Conservation (phyloP, 1,140 invertebrate species). For the Diorhabda carinulata region DNA sequence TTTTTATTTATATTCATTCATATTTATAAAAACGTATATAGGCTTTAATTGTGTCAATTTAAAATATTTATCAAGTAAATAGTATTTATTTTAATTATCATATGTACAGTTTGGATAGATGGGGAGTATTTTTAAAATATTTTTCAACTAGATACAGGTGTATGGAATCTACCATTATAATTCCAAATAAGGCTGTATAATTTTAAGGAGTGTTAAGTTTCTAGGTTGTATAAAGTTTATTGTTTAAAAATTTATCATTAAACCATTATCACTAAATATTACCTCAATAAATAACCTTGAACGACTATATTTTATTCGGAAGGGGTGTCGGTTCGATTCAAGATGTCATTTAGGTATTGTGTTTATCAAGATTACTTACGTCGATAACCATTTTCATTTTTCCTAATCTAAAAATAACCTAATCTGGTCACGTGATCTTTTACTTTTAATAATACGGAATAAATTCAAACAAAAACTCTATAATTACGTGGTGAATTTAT, state of each 20-base stretch:
- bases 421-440: conserved; percentile 21
- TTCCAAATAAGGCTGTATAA: neutral
- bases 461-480: too few relatives aligned
- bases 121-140: too few relatives aligned
- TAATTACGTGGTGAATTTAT: too few relatives aligned
- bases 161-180: neutral
- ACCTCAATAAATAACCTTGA: too few relatives aligned
- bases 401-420: conserved; percentile 19
- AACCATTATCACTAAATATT: too few relatives aligned
- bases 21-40: neutral
- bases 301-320: too few relatives aligned
- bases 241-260: neutral
- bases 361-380: neutral
- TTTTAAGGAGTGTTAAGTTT: neutral
- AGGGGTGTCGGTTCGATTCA: neutral
- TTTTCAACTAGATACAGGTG: neutral
- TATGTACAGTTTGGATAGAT: too few relatives aligned
- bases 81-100: too few relatives aligned
- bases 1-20: neutral
- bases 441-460: neutral
- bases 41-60: too few relatives aligned
- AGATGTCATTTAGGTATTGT: neutral
- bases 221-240: conserved; percentile 1
- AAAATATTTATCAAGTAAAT: too few relatives aligned
- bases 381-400: neutral